Conservation (phyloP, 2,888 invertebrate species). For the Gisinianus flammeolus region DNA sequence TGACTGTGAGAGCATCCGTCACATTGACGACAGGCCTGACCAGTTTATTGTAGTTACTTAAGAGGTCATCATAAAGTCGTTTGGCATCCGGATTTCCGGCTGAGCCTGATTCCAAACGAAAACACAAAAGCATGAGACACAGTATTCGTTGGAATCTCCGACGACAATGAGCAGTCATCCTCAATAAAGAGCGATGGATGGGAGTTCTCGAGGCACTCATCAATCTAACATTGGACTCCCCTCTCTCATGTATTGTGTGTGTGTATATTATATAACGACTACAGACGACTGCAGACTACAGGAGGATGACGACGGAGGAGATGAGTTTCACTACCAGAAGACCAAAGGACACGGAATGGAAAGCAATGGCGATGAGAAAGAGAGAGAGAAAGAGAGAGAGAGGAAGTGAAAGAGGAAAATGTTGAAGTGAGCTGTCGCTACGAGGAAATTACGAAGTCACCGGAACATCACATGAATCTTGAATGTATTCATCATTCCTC, state of each 20-base stretch:
- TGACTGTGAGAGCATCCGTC: conserved; percentile 81
- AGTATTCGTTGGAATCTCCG: conserved; percentile 27
- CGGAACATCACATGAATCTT: background rate
- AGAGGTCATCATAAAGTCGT: conserved; percentile 83
- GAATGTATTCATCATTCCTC: background rate
- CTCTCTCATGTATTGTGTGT: background rate
- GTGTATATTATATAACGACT: too few relatives aligned
- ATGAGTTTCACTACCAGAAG: too few relatives aligned
- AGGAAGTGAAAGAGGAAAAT: conserved; percentile 1
- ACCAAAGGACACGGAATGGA: background rate
- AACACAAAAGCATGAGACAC: conserved; percentile 49
- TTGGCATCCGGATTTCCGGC: conserved; percentile 87
- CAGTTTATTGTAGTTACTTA: conserved; percentile 86
- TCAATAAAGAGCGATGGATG: conserved; percentile 17
- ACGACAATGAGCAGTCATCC: conserved; percentile 22
- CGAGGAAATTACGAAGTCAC: background rate
- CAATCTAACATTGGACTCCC: conserved; percentile 22
- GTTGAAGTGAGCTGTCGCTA: background rate
- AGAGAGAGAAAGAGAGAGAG: background rate
- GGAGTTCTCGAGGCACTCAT: conserved; percentile 28
- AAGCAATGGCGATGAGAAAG: conserved; percentile 2
- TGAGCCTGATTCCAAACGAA: conserved; percentile 69
- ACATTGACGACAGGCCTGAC: conserved; percentile 86
- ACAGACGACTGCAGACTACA: too few relatives aligned
- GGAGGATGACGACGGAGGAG: too few relatives aligned